Conservation (phyloP, 2,113 vertebrate genomes). For the Actinemys pallida region DNA sequence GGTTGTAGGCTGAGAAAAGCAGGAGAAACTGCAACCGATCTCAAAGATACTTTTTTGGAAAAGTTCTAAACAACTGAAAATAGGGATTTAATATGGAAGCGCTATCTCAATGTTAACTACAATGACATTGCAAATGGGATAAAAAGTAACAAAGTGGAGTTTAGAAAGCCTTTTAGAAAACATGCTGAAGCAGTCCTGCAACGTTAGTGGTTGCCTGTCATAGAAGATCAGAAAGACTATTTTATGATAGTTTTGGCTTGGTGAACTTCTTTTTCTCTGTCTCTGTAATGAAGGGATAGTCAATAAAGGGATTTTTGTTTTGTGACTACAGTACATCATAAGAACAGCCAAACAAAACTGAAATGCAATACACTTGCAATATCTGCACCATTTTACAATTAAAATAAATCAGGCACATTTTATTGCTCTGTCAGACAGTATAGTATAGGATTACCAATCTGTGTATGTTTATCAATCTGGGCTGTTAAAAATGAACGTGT, state of each 20-base stretch:
- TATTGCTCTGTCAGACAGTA: neutral
- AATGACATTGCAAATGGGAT: neutral
- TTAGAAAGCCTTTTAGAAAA: neutral
- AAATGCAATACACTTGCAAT: neutral
- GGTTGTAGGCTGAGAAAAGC: neutral
- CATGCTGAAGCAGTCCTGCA: neutral
- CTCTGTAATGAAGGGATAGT: neutral
- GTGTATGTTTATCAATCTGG: neutral
- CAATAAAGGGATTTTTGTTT: neutral
- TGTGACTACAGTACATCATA: neutral
- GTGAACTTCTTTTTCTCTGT: neutral
- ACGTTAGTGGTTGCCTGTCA: neutral
- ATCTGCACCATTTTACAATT: neutral
- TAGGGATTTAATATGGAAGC: neutral
- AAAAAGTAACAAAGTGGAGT: neutral
- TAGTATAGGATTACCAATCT: neutral
- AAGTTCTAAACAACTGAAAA: neutral
- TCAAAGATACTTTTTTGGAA: neutral
- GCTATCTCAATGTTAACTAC: neutral
- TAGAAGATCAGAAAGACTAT: rapidly evolving
- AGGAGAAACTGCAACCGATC: neutral
- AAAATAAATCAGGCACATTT: neutral
- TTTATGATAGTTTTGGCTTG: neutral
- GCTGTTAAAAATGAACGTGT: neutral
- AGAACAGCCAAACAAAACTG: neutral